Evolutionary conservation across 2,888 invertebrate species (phyloP).

Genomic region (Netelia virgata): DNA sequence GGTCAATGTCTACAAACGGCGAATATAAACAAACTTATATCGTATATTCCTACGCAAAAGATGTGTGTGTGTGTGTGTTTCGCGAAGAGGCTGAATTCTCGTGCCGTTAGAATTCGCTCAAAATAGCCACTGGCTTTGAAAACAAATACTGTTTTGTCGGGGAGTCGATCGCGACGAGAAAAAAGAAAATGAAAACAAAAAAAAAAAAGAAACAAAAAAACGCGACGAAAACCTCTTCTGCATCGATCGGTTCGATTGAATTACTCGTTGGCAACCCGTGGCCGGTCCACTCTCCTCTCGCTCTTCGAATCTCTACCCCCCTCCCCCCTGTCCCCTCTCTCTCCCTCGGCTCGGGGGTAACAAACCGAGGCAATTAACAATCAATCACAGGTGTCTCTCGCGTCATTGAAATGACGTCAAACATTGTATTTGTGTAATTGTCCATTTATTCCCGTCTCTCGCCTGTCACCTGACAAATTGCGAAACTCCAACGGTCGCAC

Average conservation of each 20-base stretch:
- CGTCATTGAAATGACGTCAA: slow-evolving; percentile 85
- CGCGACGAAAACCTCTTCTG: slow-evolving; percentile 75
- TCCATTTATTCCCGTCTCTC: slow-evolving; percentile 84
- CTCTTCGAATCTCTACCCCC: slow-evolving; percentile 66
- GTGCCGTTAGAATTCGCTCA: not conserved
- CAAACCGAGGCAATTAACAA: slow-evolving; percentile 85
- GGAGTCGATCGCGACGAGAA: slow-evolving; percentile 28
- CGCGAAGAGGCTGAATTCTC: too few relatives aligned
- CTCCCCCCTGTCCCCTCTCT: slow-evolving; percentile 27
- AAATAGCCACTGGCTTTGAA: not conserved
- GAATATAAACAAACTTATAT: not conserved
- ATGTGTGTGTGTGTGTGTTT: too few relatives aligned
- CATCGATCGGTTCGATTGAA: slow-evolving; percentile 83
- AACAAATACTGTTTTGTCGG: slow-evolving; percentile 4
- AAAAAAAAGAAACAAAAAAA: slow-evolving; percentile 73
- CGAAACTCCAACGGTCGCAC: slow-evolving; percentile 70
- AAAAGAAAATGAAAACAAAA: slow-evolving; percentile 72
- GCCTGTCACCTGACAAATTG: slow-evolving; percentile 84
- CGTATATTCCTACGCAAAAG: too few relatives aligned
- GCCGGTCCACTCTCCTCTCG: slow-evolving; percentile 61
- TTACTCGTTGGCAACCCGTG: slow-evolving; percentile 78
- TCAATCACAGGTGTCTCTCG: slow-evolving; percentile 84
- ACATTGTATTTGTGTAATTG: slow-evolving; percentile 85
- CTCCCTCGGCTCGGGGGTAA: slow-evolving; percentile 79
- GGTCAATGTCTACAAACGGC: not conserved